Evolutionary conservation across 1,140 invertebrate species (phyloP).

Genomic region (Spodoptera litura): DNA sequence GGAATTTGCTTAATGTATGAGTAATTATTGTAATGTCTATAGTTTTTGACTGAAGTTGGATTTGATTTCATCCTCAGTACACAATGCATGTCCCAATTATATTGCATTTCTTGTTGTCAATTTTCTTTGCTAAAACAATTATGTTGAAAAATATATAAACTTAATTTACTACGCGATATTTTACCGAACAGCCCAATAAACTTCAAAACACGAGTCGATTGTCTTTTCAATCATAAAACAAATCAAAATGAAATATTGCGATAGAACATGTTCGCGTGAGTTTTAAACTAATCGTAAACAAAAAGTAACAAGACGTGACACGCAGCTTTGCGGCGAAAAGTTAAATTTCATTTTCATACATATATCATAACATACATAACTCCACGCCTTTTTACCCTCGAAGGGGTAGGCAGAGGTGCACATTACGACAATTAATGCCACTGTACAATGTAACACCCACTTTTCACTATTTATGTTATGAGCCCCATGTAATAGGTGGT

Average conservation of each 20-base stretch:
- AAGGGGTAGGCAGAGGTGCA: too few relatives aligned
- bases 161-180: not conserved
- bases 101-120: not conserved
- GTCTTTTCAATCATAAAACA: constrained; percentile 11
- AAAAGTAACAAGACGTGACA: not conserved
- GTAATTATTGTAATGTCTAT: not conserved
- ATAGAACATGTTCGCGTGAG: not conserved
- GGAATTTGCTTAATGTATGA: not conserved
- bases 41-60: not conserved
- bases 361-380: too few relatives aligned
- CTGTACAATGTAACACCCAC: too few relatives aligned
- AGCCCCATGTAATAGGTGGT: too few relatives aligned
- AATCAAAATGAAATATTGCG: not conserved
- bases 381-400: too few relatives aligned
- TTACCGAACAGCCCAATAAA: constrained; percentile 23
- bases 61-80: not conserved
- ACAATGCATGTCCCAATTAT: not conserved
- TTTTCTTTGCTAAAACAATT: not conserved
- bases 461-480: too few relatives aligned
- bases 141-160: not conserved
- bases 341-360: too few relatives aligned
- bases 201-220: not conserved
- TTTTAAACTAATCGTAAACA: not conserved
- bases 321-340: too few relatives aligned
- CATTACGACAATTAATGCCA: too few relatives aligned